Percentiles rank a stretch among this genome's conserved stretches.
Evolutionary conservation across 2,113 vertebrate genomes (phyloP).

Genomic region (Zeus faber): DNA sequence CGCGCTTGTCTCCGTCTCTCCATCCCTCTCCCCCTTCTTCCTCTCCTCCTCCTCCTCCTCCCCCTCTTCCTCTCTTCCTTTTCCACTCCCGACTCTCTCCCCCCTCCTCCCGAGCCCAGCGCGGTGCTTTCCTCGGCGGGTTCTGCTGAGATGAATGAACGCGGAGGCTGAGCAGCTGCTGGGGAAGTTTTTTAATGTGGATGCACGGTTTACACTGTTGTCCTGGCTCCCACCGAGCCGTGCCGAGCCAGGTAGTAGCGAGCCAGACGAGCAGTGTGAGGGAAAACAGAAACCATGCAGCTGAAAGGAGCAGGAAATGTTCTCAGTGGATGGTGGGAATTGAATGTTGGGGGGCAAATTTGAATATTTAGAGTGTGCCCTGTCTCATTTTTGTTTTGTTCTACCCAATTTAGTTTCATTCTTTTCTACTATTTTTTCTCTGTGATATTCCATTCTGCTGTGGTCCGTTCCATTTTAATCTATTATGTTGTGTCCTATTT

Average conservation of each 20-base stretch:
- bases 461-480: background rate
- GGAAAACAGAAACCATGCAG: too few species aligned
- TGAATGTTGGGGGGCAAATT: background rate
- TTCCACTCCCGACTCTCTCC: background rate
- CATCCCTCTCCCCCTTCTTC: conserved; percentile 15
- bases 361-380: too few species aligned
- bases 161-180: too few species aligned
- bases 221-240: too few species aligned
- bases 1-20: conserved; percentile 23
- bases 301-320: background rate
- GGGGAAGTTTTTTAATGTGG: too few species aligned
- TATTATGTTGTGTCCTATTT: background rate
- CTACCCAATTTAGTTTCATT: background rate
- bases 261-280: background rate
- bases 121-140: too few species aligned
- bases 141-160: too few species aligned
- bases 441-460: background rate
- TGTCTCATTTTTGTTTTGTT: too few species aligned
- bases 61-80: background rate
- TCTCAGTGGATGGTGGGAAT: background rate
- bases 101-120: conserved; percentile 1
- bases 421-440: background rate
- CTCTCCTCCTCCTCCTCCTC: conserved; percentile 22
- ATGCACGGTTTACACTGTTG: too few species aligned
- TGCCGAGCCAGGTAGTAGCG: background rate